Base-by-base conservation (phyloP, 2,797 vertebrate species). In the Onychomys arenicola region DNA sequence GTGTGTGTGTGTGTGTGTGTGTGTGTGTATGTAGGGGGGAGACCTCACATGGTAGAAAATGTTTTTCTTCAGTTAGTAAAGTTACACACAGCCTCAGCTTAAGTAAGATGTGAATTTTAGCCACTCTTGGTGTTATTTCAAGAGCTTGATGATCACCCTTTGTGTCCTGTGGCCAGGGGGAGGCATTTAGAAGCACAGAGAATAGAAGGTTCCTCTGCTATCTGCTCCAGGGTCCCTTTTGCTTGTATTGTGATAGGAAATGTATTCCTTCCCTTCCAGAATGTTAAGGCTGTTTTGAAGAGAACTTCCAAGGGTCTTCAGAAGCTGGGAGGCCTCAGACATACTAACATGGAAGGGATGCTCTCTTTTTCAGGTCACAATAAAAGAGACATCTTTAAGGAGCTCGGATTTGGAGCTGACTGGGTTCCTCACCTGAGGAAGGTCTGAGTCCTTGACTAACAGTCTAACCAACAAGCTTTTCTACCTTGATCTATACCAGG, bases 391-490 rank as follows among this genome's bases (percentile, higher is more conserved):
- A 7, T 5, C 16, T 91, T 61, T 57, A 19, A 73, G 29, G 65
- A 76, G 19, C 32, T 40, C 46, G 34, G 16, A 83, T 73, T 3
- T 71, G 77, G 46, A 89, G 52, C 59, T 19, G 16, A 78, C 19
- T 17, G 7, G 12, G 7, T 13, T 2, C 32, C 32, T 55, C 12
- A 25, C 4, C 12, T 57, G 29, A 13, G 1, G 29, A 8, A 91
- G 32, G 27, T 49, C 55, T 11, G 37, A 83, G 23, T 43, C 71
- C 27, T 93, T 57, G 71, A 89, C 80, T 97, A 98, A 97, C 97
- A 97, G 98, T 97, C 97, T 98, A 98, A 98, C 93, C 97, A 87
- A 98, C 10, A 89, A 90, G 69, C 91, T 21, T 86, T 67, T 52
- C 43, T 27, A 25, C 7, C 37, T 90, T 37, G 46, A 40, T 95